Conservation (phyloP, 2,113 vertebrate genomes). For the Numenius arquata region DNA sequence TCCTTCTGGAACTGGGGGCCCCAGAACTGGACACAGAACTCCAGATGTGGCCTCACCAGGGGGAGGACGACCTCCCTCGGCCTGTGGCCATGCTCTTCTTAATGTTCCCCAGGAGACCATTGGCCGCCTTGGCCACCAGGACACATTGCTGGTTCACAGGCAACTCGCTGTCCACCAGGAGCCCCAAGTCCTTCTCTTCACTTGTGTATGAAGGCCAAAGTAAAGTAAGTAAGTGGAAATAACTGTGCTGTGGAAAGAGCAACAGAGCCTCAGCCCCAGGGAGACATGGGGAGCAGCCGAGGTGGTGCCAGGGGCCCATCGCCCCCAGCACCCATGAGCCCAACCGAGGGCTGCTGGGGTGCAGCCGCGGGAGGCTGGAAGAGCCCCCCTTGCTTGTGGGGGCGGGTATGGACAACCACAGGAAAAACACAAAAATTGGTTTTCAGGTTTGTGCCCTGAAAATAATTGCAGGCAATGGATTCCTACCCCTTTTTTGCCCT, state of each 20-base stretch:
- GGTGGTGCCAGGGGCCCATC: background rate
- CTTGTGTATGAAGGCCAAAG: background rate
- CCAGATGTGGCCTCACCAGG: background rate
- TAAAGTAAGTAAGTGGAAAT: background rate
- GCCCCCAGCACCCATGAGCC: fast-evolving
- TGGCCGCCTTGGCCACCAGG: background rate
- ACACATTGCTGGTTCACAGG: background rate
- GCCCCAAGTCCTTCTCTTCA: background rate
- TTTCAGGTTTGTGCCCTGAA: background rate
- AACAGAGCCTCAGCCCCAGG: background rate
- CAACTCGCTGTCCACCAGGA: background rate
- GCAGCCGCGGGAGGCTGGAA: fast-evolving
- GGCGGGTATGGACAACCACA: background rate
- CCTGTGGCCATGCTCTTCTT: background rate
- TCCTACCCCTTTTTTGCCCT: background rate
- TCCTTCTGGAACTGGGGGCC: background rate
- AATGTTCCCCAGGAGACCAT: background rate
- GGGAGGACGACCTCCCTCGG: background rate
- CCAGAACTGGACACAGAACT: background rate
- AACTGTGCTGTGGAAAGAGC: background rate
- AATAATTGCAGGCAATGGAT: background rate
- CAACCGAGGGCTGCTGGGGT: background rate
- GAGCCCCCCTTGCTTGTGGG: background rate
- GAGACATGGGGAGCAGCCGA: fast-evolving
- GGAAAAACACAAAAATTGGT: background rate